Base-by-base conservation (phyloP, 2,888 invertebrate genomes). In the Drosophila hamatofila region DNA sequence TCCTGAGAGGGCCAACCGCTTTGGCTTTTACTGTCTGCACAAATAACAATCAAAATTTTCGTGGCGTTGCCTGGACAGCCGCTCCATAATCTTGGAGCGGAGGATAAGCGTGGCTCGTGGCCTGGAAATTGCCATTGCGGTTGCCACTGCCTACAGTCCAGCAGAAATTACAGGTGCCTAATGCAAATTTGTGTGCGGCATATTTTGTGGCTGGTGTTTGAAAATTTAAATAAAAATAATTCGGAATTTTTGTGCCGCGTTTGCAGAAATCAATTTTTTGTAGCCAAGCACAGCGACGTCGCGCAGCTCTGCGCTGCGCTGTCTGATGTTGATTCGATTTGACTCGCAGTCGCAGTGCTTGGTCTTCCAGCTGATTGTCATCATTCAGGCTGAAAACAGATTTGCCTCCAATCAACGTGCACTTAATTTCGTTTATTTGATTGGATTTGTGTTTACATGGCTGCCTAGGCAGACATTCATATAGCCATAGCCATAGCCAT, bases 341-440 rank as follows among this genome's bases (percentile, higher is more conserved):
- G 70, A 65, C 55, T 72, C 57, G 54, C 67, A 62, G 69, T 58
- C 46, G 27, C 65, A 21, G 44, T 39, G 49, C 72, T 55, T 35
- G 30, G 51, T 72, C 72, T 69, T 54, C 72, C 35, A 68, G 80
- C 78, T 86, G 86, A 86, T 86, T 86, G 88, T 86, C 90, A 86
- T 89, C 88, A 86, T 89, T 86, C 80, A 88, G 90, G 88, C 87
- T 88, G 82, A 85, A 75, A 89, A 86, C 90, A 86, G 86, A 86
- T 86, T 86, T 89, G 90, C 88, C 90, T 89, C 75, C 90, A 86
- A 86, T 86, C 86, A 86, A 88, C 86, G 90, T 89, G 85, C 90
- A 89, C 86, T 86, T 86, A 86, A 86, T 86, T 86, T 86, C 88
- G 90, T 86, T 86, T 86, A 86, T 86, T 86, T 86, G 86, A 86